These are phyloP conservation scores for Pseudomyrmex sp. DNA, from an alignment of 1,140 invertebrate species.

Conservation along the genomic window DNA sequence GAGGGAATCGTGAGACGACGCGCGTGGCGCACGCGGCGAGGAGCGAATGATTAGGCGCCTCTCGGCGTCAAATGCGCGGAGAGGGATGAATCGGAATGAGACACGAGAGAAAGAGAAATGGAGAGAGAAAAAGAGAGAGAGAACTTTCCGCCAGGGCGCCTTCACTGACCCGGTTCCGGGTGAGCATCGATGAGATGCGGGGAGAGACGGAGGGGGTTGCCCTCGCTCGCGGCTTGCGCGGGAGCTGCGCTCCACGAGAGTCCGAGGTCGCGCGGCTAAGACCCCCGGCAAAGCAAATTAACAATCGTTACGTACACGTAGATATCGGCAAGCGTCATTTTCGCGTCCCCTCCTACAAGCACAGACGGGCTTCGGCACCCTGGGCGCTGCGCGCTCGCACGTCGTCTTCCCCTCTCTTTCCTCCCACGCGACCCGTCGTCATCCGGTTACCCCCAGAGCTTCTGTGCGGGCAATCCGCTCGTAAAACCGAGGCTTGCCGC, in stretches of 20 bases:
- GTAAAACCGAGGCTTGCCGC: slow-evolving; percentile 23
- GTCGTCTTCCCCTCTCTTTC: neutral
- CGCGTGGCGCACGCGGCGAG: no score
- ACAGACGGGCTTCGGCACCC: slow-evolving; percentile 4
- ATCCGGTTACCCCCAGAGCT: slow-evolving; percentile 36
- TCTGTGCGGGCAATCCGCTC: slow-evolving; percentile 37
- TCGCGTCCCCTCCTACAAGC: slow-evolving; percentile 4
- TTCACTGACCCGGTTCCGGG: slow-evolving; percentile 52
- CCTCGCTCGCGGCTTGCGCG: slow-evolving; percentile 41
- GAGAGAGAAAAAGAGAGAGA: neutral
- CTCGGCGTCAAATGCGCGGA: neutral
- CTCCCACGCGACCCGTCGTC: slow-evolving; percentile 2
- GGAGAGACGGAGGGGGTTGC: neutral
- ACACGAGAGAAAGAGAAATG: neutral
- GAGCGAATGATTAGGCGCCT: slow-evolving; percentile 1
- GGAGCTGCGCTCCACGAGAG: neutral
- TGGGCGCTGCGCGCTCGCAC: slow-evolving; percentile 20
- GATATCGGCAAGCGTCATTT: slow-evolving; percentile 53
- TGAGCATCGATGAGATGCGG: neutral
- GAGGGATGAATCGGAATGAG: neutral
- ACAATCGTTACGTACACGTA: slow-evolving; percentile 48
- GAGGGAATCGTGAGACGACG: no score
- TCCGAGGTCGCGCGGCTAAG: neutral
- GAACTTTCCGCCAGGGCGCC: slow-evolving; percentile 22
- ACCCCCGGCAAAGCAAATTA: slow-evolving; percentile 25